Conservation (phyloP, 2,113 vertebrate species). For the Tenebrosternarchus preto region DNA sequence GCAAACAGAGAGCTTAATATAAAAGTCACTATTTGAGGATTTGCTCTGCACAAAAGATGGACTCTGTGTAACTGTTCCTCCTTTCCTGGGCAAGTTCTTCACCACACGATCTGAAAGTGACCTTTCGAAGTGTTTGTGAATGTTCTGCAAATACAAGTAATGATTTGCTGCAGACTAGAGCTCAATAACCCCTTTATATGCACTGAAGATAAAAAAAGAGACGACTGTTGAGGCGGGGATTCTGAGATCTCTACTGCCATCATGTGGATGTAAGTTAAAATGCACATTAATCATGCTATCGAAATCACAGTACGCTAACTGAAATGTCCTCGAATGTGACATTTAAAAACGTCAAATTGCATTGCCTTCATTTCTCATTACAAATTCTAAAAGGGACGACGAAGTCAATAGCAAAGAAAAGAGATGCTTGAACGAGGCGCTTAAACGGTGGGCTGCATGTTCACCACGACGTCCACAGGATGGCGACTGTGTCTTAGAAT, state of each 20-base stretch:
- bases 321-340: not conserved
- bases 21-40: too few species aligned
- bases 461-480: slow-evolving; percentile 18
- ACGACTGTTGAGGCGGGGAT: not conserved
- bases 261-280: slow-evolving; percentile 1
- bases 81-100: too few species aligned
- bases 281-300: too few species aligned
- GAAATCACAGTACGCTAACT: not conserved
- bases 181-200: too few species aligned
- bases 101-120: not conserved
- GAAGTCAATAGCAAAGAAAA: too few species aligned
- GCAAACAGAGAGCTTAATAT: too few species aligned
- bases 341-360: too few species aligned
- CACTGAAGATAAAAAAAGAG: too few species aligned
- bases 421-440: not conserved
- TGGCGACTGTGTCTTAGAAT: slow-evolving; percentile 21
- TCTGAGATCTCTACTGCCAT: slow-evolving; percentile 16
- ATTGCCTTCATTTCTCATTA: not conserved
- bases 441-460: not conserved
- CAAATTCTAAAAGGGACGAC: too few species aligned
- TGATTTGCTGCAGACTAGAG: not conserved
- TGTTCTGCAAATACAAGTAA: not conserved
- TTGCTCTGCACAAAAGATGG: too few species aligned
- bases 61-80: too few species aligned
- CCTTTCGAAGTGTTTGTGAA: not conserved